Evolutionary conservation across 2,113 vertebrate species (phyloP).

Genomic region (Stegastes partitus): DNA sequence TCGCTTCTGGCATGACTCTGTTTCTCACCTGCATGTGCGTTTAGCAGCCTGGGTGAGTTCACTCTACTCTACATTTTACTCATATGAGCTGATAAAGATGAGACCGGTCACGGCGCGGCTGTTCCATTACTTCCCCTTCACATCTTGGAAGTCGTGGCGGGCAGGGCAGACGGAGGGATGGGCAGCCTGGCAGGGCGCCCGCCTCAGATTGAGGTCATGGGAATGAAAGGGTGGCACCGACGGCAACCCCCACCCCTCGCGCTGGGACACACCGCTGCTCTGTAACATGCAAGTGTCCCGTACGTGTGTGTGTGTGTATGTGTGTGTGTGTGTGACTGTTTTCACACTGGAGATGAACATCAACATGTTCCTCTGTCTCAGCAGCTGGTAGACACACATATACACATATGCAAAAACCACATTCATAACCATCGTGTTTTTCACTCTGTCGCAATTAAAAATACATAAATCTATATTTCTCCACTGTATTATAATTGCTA

Average conservation of each 20-base stretch:
- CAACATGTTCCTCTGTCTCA: constrained; percentile 21
- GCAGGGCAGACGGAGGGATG: constrained; percentile 47
- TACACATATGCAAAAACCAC: neutral
- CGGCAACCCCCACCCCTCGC: neutral
- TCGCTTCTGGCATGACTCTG: too few relatives aligned
- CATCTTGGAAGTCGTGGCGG: constrained; percentile 37
- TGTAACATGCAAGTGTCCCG: constrained; percentile 2
- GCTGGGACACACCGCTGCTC: constrained; percentile 24
- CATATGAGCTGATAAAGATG: neutral
- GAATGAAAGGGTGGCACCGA: constrained; percentile 63
- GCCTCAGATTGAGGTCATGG: constrained; percentile 73
- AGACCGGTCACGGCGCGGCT: constrained; percentile 26
- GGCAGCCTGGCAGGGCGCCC: constrained; percentile 50
- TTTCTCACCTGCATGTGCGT: constrained; percentile 3
- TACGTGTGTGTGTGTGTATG: constrained; percentile 1
- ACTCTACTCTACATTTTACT: neutral
- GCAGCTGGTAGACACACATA: constrained; percentile 31
- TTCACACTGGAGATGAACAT: constrained; percentile 33
- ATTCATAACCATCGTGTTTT: neutral
- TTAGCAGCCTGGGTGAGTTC: constrained; percentile 6
- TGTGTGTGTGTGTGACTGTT: constrained; percentile 4
- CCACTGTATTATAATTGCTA: neutral
- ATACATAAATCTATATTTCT: constrained; percentile 5
- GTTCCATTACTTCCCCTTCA: constrained; percentile 43
- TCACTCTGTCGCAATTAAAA: neutral